Evolutionary conservation across 2,113 vertebrate genomes (phyloP), one percentile per base, ranked within the genome.

Genomic region (Leuciscus idus): DNA sequence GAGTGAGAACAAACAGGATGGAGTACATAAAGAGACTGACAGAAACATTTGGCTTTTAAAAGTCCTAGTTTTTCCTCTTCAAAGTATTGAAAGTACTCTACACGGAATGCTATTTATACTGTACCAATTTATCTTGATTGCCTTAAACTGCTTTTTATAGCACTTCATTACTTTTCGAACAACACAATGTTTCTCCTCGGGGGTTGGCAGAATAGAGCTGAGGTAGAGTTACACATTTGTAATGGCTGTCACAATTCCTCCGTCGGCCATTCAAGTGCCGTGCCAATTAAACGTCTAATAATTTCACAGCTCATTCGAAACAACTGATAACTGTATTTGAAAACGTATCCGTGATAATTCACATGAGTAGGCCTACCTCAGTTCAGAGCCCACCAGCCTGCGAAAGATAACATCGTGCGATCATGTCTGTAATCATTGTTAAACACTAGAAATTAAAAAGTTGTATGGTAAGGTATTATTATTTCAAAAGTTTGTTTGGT

Each of bases 401-500:
- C 59, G n/a, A 78, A 83, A 48, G 52, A 48, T 36, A 83, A 81
- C 43, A 59, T 4, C 30, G 77, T 62, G 36, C 7, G 33, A 72
- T 62, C 61, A 50, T 87, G 2, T 84, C 33, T 87, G 82, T 84
- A 87, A 84, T 86, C 77, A 84, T 77, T 84, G 75, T 80, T 73
- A 39, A 43, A 61, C 80, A 87, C 84, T 73, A 86, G 82, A 36
- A 80, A 50, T 75, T 43, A 12, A 91, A 89, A 88, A 87, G 90
- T 36, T 93, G 92, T 91, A 90, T 87, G 64, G n/a, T 75, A 33
- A 33, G 33, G 33, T 64, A 85, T 89, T 80, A 83, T 89, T 86
- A 78, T 88, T 81, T 88, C n/a, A 77, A 50, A 85, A 17, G 66
- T 80, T 81, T 86, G 62, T 84, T 81, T 74, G 74, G 50, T 68